phyloP scores from a whole-genome alignment of 2,113 vertebrate species.

The Verasper variegatus region DNA sequence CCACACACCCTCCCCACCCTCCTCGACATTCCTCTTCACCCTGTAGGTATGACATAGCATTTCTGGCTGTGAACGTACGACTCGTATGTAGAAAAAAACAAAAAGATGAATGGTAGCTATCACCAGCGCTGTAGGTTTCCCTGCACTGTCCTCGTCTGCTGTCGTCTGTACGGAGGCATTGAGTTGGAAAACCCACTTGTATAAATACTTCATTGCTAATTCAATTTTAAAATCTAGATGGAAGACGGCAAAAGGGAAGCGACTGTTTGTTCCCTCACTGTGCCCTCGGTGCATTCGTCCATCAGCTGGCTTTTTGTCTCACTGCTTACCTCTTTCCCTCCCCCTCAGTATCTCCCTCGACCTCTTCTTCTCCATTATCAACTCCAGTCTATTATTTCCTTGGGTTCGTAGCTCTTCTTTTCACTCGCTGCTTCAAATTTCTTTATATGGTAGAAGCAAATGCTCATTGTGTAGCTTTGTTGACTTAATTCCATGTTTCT shows the following conservation, averaged over 20 bases:
- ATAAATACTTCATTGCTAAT: conserved; percentile 74
- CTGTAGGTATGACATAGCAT: neutral
- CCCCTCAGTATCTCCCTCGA: conserved; percentile 3
- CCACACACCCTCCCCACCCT: too few species aligned
- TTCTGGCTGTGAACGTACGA: neutral
- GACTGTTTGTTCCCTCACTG: conserved; percentile 41
- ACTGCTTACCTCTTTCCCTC: conserved; percentile 1
- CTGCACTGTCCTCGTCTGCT: neutral
- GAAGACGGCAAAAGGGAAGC: conserved; percentile 32
- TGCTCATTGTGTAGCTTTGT: too few species aligned
- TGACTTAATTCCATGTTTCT: too few species aligned
- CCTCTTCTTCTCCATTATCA: neutral
- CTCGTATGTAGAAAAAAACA: neutral
- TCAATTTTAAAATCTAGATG: conserved; percentile 64
- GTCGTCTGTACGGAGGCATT: conserved; percentile 38
- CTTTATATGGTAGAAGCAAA: too few species aligned
- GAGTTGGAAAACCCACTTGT: conserved; percentile 59
- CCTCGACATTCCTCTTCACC: neutral
- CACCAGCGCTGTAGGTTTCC: neutral
- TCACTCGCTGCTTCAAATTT: too few species aligned
- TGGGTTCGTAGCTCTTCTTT: too few species aligned
- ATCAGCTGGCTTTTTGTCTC: neutral
- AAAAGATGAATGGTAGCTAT: neutral
- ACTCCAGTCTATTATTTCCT: neutral
- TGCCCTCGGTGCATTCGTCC: conserved; percentile 23